These are phyloP conservation scores for Pemphredon lugubris DNA, from an alignment of 2,888 invertebrate species.

Conservation along the genomic window DNA sequence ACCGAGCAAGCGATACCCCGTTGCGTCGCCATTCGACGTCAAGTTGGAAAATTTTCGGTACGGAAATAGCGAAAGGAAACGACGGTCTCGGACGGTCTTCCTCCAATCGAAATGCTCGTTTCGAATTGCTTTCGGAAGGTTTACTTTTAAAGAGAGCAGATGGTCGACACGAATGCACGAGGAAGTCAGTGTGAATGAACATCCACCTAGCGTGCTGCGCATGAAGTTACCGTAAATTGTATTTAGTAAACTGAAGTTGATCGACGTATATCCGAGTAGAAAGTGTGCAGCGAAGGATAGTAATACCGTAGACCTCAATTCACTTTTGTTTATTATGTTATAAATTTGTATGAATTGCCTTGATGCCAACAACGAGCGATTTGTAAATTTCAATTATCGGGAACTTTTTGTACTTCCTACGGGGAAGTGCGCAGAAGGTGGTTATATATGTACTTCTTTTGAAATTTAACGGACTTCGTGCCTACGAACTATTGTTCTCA, in stretches of 20 bases:
- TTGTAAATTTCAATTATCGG: no score
- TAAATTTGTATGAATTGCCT: not conserved
- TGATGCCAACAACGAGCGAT: no score
- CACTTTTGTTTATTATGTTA: not conserved
- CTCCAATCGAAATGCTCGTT: slow-evolving; percentile 56
- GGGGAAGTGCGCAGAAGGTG: no score
- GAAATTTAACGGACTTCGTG: not conserved
- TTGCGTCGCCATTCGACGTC: slow-evolving; percentile 57
- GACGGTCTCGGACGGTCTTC: slow-evolving; percentile 40
- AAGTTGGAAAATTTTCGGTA: slow-evolving; percentile 54
- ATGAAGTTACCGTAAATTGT: slow-evolving; percentile 6
- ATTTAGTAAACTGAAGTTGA: no score
- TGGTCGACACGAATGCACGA: slow-evolving; percentile 38
- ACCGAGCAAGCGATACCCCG: slow-evolving; percentile 25
- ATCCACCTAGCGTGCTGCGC: slow-evolving; percentile 36
- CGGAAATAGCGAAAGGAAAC: slow-evolving; percentile 36
- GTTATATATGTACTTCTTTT: slow-evolving; percentile 5
- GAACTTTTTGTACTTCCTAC: no score
- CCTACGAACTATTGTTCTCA: not conserved
- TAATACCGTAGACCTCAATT: no score
- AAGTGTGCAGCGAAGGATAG: no score
- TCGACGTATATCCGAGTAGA: no score
- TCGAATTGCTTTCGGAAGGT: no score
- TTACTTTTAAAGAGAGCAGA: slow-evolving; percentile 35
- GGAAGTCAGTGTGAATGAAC: slow-evolving; percentile 14